Evolutionary conservation across 30 jellyfish, hydroid and myxozoan species (phyloP), one percentile per base, ranked within the genome.

Genomic region (Turritopsis rubra): DNA sequence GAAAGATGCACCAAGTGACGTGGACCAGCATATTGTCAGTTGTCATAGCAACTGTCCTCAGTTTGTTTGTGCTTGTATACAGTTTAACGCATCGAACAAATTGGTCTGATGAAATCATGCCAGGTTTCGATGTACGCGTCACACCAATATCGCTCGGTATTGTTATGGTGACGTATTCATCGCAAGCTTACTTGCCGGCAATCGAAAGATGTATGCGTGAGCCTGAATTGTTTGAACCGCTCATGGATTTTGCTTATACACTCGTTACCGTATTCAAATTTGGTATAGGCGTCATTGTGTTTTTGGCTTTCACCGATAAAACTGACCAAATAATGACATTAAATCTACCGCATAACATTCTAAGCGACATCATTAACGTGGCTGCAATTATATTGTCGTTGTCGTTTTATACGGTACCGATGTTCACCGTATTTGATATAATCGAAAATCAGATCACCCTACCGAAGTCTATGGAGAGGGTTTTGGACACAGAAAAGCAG

Each of bases 111-210:
- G 97, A 91, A 65, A 94, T 81, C 84, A 86, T 91, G 96, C 97
- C 97, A 1, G 87, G 83, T 21, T 91, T 91, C 52, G 96, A 91
- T 84, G 91, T 87, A 52, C 88, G 86, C 60, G 90, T 91, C 71
- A 54, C 91, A 18, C 97, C 97, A 54, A 91, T 91, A 25, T 95
- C 96, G 21, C 81, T 91, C 25, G 97, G 97, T 0, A 91, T 91
- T 22, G 97, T 91, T 75, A 91, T 91, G 79, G 97, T 91, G 52
- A 91, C 96, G 22, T 91, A 78, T 75, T 91, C 97, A 41, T 91
- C 97, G 20, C 97, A 91, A 72, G 97, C 97, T 65, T 91, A 91
- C 81, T 75, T 91, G 87, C 97, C 97, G 30, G 94, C 97, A n/a
- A 91, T 91, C 71, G 97, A 91, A 76, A 83, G 97, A 21, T 86